Percentiles rank a stretch among this genome's conserved stretches.
These are phyloP conservation scores for Drosophila albomicans DNA, from an alignment of 1,140 invertebrate genomes.

Conservation along the genomic window DNA sequence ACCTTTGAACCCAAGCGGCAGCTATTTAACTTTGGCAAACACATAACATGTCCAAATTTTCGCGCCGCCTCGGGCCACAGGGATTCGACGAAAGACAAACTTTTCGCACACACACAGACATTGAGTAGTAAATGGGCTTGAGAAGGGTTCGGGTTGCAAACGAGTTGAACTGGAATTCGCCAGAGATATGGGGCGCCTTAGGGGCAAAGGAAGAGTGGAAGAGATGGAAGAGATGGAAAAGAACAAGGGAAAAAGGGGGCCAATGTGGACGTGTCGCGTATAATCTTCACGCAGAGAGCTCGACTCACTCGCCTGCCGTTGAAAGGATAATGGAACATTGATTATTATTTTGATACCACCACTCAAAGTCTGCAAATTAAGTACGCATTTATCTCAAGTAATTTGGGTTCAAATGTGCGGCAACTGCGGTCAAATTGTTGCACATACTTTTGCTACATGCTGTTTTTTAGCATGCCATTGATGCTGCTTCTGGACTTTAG, in stretches of 20 bases:
- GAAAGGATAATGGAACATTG: slow-evolving; percentile 79
- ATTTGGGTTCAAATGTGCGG: slow-evolving; percentile 83
- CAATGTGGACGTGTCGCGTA: slow-evolving; percentile 64
- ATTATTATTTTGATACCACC: slow-evolving; percentile 83
- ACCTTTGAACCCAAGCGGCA: slow-evolving; percentile 76
- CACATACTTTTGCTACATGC: slow-evolving; percentile 54
- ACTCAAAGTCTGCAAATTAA: slow-evolving; percentile 83
- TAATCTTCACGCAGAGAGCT: slow-evolving; percentile 77
- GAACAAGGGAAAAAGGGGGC: not conserved
- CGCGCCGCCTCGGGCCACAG: slow-evolving; percentile 60
- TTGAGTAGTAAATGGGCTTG: not conserved
- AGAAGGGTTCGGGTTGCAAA: slow-evolving; percentile 50
- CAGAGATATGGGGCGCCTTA: slow-evolving; percentile 23
- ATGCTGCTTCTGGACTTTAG: slow-evolving; percentile 14
- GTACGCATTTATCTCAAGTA: slow-evolving; percentile 82
- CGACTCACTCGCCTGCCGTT: slow-evolving; percentile 43
- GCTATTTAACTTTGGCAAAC: slow-evolving; percentile 83
- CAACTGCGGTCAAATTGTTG: slow-evolving; percentile 81
- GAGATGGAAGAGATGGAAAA: slow-evolving; percentile 8
- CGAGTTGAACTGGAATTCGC: slow-evolving; percentile 75
- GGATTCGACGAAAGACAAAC: slow-evolving; percentile 46
- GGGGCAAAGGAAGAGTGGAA: slow-evolving; percentile 11
- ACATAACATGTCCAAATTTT: slow-evolving; percentile 82
- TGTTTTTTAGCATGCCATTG: not conserved
- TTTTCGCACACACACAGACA: slow-evolving; percentile 63